Conservation (phyloP, 1,140 invertebrate genomes). For the Riptortus pedestris region DNA sequence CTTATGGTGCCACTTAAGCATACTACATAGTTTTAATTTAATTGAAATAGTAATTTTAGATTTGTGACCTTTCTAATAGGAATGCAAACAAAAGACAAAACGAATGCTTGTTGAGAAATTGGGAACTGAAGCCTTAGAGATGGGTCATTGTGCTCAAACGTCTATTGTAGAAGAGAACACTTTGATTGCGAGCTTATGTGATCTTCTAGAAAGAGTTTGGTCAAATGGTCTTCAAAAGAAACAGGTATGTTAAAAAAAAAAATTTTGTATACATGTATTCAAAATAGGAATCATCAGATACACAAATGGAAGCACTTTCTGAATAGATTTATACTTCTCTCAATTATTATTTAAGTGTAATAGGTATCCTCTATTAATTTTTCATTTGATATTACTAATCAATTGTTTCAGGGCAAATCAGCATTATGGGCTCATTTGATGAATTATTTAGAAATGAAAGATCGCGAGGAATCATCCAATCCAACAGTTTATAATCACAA, state of each 20-base stretch:
- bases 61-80: constrained; percentile 42
- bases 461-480: constrained; percentile 53
- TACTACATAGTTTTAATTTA: no score
- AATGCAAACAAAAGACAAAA: constrained; percentile 89
- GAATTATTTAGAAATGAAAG: constrained; percentile 79
- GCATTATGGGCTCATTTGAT: constrained; percentile 87
- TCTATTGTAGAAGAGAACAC: constrained; percentile 89
- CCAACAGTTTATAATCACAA: constrained; percentile 64
- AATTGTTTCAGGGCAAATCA: constrained; percentile 83
- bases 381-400: no score
- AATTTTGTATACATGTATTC: neutral
- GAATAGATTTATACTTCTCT: no score
- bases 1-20: no score
- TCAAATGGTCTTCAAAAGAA: constrained; percentile 92
- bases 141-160: constrained; percentile 41
- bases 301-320: no score
- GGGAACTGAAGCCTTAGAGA: constrained; percentile 83
- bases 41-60: no score
- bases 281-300: no score
- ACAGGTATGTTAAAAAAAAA: constrained; percentile 44
- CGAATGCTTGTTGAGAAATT: constrained; percentile 96
- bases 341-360: no score
- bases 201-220: constrained; percentile 95
- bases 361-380: no score
- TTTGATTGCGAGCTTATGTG: constrained; percentile 91